Base-by-base conservation (phyloP, 2,113 vertebrate genomes). In the Chamaetylas fuelleborni region DNA sequence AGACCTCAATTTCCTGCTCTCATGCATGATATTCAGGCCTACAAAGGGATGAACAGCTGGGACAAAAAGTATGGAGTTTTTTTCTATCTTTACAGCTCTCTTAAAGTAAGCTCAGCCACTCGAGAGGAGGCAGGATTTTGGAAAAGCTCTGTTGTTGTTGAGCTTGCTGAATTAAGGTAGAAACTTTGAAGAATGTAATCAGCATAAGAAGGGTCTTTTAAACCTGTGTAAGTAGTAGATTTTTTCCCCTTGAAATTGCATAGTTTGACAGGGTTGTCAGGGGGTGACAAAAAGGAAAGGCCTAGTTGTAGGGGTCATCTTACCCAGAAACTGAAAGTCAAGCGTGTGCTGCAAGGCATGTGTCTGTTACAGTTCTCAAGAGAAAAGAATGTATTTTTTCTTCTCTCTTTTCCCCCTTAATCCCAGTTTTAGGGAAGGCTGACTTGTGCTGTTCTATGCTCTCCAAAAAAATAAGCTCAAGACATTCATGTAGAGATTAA, bases 351-450 rank as follows among this genome's bases (percentile, higher is more conserved):
- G 36, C 40, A 73, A 70, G 24, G 11, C 45, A 20, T 12, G 4
- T 40, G 20, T 86, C 62, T 90, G 20, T 86, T 90, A 88, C 12
- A 77, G 22, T 88, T 77, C 79, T 81, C 54, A 70, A 90, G 60
- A 76, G 26, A 92, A 88, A 86, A 57, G 1, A 88, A 80, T 5
- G 40, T 11, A 7, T 25, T 7, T 9, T 50, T 6, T 90, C 62
- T 81, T 78, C 45, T 81, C 23, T 50, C 29, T 83, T 95, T 90
- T 42, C 26, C 12, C 11, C 38, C 47, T 93, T 86, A 83, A 74
- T 80, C 45, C 28, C 62, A 64, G 33, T 43, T 33, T 86, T 67
- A 60, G 56, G 58, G 28, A 86, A 93, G 67, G 26, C 31, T 90
- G 72, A 54, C 11, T 88, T 83, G 34, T 83, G 54, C 34, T 83